A percentile compares a stretch with the other conserved stretches of the same genome.
These are phyloP conservation scores for Ceratosolen solmsi DNA, from an alignment of 1,140 invertebrate genomes.

Conservation along the genomic window DNA sequence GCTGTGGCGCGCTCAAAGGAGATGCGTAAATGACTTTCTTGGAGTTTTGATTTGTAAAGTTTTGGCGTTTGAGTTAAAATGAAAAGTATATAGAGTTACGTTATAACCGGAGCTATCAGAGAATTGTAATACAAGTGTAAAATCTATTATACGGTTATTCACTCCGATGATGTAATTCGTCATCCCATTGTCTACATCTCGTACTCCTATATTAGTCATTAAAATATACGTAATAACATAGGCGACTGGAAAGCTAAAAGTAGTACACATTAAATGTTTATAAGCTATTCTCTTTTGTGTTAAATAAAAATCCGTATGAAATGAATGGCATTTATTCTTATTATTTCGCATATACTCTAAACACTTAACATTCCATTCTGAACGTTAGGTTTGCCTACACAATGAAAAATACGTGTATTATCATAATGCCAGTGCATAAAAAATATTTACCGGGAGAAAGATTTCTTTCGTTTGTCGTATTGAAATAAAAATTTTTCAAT, in stretches of 20 bases:
- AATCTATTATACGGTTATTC: neutral
- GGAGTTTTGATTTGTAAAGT: too few relatives aligned
- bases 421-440: neutral
- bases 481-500: too few relatives aligned
- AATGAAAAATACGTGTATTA: neutral
- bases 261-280: neutral
- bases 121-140: neutral
- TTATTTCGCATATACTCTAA: neutral
- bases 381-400: neutral
- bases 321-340: neutral
- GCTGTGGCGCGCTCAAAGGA: too few relatives aligned
- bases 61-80: neutral
- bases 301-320: neutral
- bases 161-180: neutral
- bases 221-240: neutral
- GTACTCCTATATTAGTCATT: neutral
- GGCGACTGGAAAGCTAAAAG: neutral
- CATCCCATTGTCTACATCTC: neutral
- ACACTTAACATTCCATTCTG: neutral
- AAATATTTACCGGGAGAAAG: neutral
- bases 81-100: neutral
- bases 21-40: too few relatives aligned
- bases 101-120: neutral
- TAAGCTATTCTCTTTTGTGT: neutral
- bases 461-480: too few relatives aligned